Evolutionary conservation across 2,797 vertebrate genomes (phyloP).

Genomic region (Chelidonichthys spinosus): DNA sequence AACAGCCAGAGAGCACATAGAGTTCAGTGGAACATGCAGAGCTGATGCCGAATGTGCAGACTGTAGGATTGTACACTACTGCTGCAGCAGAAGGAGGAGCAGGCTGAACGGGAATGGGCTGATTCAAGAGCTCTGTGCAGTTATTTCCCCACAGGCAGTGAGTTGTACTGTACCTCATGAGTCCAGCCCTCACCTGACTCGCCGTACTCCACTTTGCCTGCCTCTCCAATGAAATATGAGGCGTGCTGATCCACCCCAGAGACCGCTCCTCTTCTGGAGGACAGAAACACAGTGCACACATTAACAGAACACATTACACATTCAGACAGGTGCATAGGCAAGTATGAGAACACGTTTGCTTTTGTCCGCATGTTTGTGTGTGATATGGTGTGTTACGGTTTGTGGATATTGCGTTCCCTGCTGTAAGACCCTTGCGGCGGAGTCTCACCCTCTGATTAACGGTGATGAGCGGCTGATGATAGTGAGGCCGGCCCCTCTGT

Average conservation of each 20-base stretch:
- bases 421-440: slow-evolving; percentile 16
- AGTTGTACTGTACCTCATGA: slow-evolving; percentile 63
- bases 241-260: slow-evolving; percentile 28
- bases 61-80: slow-evolving; percentile 6
- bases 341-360: neutral
- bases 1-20: slow-evolving; percentile 19
- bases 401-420: slow-evolving; percentile 5
- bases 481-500: slow-evolving; percentile 40
- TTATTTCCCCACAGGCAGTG: slow-evolving; percentile 67
- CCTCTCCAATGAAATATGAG: slow-evolving; percentile 63
- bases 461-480: slow-evolving; percentile 61
- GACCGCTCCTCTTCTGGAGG: slow-evolving; percentile 30
- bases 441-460: slow-evolving; percentile 51
- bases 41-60: slow-evolving; percentile 19
- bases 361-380: slow-evolving; percentile 4
- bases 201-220: slow-evolving; percentile 37
- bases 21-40: slow-evolving; percentile 19
- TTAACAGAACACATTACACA: slow-evolving; percentile 20
- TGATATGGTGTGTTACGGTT: slow-evolving; percentile 10
- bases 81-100: slow-evolving; percentile 32
- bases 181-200: slow-evolving; percentile 63
- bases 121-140: slow-evolving; percentile 51
- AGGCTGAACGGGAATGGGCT: slow-evolving; percentile 58
- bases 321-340: slow-evolving; percentile 12
- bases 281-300: slow-evolving; percentile 28